phyloP scores from a whole-genome alignment of 1,140 invertebrate species.

The Arion vulgaris region DNA sequence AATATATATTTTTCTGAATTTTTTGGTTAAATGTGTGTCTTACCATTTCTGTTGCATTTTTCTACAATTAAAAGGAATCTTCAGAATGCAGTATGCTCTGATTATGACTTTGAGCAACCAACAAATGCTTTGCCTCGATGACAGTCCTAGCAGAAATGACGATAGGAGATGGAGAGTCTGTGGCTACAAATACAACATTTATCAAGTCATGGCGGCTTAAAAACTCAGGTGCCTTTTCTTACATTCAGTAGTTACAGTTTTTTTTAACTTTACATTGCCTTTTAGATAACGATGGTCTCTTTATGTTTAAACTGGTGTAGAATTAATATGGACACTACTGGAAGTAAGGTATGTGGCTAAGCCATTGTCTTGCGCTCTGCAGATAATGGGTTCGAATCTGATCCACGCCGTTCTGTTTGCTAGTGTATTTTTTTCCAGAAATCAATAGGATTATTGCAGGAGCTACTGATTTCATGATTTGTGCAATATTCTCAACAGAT shows the following conservation, averaged over 20 bases:
- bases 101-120: conserved; percentile 87
- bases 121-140: conserved; percentile 79
- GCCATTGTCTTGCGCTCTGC: neutral
- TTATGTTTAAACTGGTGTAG: neutral
- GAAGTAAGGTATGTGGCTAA: neutral
- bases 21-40: neutral
- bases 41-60: conserved; percentile 20
- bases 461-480: no score
- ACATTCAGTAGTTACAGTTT: neutral
- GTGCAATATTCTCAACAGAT: no score
- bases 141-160: conserved; percentile 83
- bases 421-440: no score
- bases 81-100: conserved; percentile 94
- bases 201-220: conserved; percentile 86
- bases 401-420: no score
- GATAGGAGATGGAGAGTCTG: conserved; percentile 82
- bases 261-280: neutral
- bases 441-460: no score
- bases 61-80: conserved; percentile 84
- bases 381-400: no score
- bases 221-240: conserved; percentile 79
- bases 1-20: neutral
- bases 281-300: neutral
- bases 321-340: neutral
- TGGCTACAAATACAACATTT: conserved; percentile 83